phyloP scores from a whole-genome alignment of 2,797 vertebrate genomes.

The Erethizon dorsatum region DNA sequence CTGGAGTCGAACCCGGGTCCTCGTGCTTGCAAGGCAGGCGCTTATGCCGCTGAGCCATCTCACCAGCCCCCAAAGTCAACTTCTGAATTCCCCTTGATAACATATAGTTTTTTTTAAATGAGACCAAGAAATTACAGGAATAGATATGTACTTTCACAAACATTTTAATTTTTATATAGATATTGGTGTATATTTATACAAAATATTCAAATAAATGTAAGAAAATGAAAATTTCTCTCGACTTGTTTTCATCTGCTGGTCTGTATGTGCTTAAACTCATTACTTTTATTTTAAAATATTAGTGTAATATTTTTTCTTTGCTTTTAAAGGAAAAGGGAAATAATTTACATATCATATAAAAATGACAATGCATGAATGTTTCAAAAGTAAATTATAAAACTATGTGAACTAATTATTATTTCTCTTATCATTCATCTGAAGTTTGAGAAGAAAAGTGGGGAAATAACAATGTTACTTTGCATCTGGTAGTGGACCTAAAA shows the following conservation, averaged over 20 bases:
- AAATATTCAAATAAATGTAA: neutral
- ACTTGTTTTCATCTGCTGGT: neutral
- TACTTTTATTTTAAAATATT: conserved; percentile 11
- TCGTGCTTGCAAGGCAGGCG: no score
- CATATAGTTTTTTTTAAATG: neutral
- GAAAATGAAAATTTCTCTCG: neutral
- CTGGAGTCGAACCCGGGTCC: no score
- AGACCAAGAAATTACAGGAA: neutral
- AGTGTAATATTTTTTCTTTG: neutral
- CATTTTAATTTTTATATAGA: neutral
- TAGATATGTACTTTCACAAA: neutral
- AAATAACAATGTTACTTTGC: neutral
- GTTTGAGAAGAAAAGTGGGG: neutral
- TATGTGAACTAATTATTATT: neutral
- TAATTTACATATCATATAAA: neutral
- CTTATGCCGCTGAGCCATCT: no score
- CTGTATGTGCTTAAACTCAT: neutral
- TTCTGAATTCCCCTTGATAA: neutral
- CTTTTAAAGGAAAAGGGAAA: neutral
- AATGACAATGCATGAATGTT: neutral
- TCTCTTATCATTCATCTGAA: neutral
- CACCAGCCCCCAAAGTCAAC: neutral
- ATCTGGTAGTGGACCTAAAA: neutral
- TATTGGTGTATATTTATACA: neutral
- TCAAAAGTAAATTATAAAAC: neutral